phyloP scores from a whole-genome alignment of 1,140 invertebrate genomes.

The Drosophila truncata region DNA sequence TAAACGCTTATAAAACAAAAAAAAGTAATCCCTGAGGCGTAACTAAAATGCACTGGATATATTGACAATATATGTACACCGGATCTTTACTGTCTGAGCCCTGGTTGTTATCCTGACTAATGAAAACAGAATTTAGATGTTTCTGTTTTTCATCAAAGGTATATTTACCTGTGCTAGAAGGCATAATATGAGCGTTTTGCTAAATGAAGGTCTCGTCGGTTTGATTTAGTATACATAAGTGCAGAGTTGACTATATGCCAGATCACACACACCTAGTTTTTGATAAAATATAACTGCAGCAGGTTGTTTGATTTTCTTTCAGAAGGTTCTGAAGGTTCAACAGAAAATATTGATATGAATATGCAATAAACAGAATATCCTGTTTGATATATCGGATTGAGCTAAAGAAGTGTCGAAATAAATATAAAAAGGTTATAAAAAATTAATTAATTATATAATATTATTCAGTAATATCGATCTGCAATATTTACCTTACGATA shows the following conservation, averaged over 20 bases:
- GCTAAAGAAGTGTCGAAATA: too few relatives aligned
- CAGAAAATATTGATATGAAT: too few relatives aligned
- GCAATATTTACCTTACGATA: too few relatives aligned
- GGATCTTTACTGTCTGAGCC: neutral
- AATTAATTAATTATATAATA: too few relatives aligned
- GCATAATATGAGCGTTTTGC: neutral
- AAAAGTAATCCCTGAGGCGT: neutral
- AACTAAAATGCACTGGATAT: conserved; percentile 8
- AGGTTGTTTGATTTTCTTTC: too few relatives aligned
- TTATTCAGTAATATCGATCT: too few relatives aligned
- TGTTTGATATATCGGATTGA: too few relatives aligned
- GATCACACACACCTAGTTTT: neutral
- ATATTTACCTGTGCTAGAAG: neutral
- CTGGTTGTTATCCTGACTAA: conserved; percentile 3
- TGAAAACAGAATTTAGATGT: neutral
- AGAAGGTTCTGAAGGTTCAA: too few relatives aligned
- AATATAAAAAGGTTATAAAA: too few relatives aligned
- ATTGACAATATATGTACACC: neutral
- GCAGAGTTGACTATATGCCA: neutral
- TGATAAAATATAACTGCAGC: neutral
- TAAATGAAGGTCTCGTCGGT: neutral
- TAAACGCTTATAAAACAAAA: conserved; percentile 59
- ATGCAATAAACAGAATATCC: too few relatives aligned
- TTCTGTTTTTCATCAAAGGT: neutral
- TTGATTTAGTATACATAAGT: neutral